These are phyloP conservation scores for Chiloscyllium punctatum DNA, from an alignment of 2,797 vertebrate genomes.

Conservation along the genomic window DNA sequence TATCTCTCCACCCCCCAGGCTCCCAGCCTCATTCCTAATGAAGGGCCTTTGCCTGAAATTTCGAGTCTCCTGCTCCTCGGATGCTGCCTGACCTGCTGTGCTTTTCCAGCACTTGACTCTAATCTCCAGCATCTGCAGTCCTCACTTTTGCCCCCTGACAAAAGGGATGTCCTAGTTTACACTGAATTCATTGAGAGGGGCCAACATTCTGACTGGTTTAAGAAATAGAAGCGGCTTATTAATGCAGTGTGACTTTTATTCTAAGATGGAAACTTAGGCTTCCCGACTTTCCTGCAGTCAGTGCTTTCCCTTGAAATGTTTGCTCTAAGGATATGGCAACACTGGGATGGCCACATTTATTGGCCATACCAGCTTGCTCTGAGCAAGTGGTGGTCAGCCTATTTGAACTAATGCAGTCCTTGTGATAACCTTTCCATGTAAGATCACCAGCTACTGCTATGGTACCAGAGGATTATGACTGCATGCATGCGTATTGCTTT, in stretches of 20 bases:
- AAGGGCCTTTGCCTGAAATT: too few relatives aligned
- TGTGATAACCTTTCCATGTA: background rate
- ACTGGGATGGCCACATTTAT: background rate
- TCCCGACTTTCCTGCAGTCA: background rate
- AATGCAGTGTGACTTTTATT: background rate
- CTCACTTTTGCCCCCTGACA: background rate
- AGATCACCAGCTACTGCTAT: background rate
- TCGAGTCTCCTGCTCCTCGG: too few relatives aligned
- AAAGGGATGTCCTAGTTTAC: background rate
- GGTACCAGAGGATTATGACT: background rate
- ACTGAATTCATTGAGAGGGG: background rate
- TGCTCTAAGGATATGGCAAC: background rate
- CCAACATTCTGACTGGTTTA: background rate
- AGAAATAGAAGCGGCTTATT: background rate
- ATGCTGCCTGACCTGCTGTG: too few relatives aligned
- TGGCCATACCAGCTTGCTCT: background rate
- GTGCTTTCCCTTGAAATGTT: slow-evolving; percentile 17
- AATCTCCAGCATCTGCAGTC: too few relatives aligned
- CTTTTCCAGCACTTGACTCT: too few relatives aligned
- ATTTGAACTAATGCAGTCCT: background rate
- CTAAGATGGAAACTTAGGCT: background rate
- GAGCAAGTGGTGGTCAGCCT: background rate
- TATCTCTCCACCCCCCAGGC: too few relatives aligned
- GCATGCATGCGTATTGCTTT: background rate
- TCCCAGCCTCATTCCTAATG: too few relatives aligned